These are phyloP conservation scores for Cyrtodaria siliqua DNA, from an alignment of 2,888 invertebrate species.

Conservation along the genomic window DNA sequence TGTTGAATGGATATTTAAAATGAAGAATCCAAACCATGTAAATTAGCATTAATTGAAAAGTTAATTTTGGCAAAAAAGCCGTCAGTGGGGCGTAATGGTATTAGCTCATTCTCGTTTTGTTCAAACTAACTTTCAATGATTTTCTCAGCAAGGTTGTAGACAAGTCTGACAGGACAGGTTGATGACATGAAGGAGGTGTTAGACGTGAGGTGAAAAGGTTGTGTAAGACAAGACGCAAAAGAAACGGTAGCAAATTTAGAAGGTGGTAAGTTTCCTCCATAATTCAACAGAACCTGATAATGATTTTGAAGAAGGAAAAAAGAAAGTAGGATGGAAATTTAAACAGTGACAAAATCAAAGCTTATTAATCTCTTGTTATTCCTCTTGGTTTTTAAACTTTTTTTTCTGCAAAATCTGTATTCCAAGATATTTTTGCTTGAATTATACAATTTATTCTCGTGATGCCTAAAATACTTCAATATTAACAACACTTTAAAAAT, in stretches of 20 bases:
- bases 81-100: conserved; percentile 15
- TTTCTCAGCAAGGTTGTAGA: conserved; percentile 7
- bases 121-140: conserved; percentile 32
- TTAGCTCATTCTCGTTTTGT: conserved; percentile 4
- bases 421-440: no score
- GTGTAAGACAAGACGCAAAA: no score
- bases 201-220: no score
- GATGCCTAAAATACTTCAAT: no score
- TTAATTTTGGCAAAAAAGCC: conserved; percentile 25
- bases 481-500: no score
- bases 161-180: conserved; percentile 9
- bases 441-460: no score
- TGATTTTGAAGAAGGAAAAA: no score
- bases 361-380: no score
- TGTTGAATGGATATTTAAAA: background rate
- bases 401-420: no score
- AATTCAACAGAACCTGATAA: conserved; percentile 15
- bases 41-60: conserved; percentile 8
- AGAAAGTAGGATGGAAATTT: no score
- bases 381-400: no score
- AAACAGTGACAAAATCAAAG: no score
- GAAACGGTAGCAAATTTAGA: background rate
- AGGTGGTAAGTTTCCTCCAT: conserved; percentile 24
- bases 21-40: background rate
- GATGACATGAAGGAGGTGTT: conserved; percentile 14